phyloP scores from a whole-genome alignment of 2,888 invertebrate species.

The Lycophotia porphyrea region DNA sequence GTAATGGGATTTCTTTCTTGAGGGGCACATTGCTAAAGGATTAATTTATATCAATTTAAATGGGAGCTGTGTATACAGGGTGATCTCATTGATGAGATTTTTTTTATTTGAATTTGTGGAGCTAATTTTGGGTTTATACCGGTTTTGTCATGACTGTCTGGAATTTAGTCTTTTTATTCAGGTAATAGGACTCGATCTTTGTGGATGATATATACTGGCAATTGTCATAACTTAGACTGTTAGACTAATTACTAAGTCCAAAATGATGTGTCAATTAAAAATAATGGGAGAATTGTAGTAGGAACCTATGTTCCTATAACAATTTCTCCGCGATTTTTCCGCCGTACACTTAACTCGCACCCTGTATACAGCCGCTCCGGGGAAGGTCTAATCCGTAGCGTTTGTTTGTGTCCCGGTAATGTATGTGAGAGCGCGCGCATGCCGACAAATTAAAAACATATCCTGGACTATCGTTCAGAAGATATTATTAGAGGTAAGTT shows the following conservation, averaged over 20 bases:
- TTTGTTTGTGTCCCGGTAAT: conserved; percentile 84
- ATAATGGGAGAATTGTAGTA: not conserved
- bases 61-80: conserved; percentile 79
- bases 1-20: conserved; percentile 90
- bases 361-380: conserved; percentile 73
- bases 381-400: conserved; percentile 81
- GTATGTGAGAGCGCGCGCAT: conserved; percentile 86
- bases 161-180: too few relatives aligned
- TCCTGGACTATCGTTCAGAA: conserved; percentile 33
- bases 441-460: conserved; percentile 82
- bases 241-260: too few relatives aligned
- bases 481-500: conserved; percentile 30
- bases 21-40: conserved; percentile 88
- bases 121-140: not conserved
- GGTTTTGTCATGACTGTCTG: conserved; percentile 13
- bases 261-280: not conserved
- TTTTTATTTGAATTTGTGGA: conserved; percentile 8
- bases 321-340: not conserved
- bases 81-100: conserved; percentile 63
- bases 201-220: not conserved
- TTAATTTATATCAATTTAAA: conserved; percentile 91
- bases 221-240: too few relatives aligned
- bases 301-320: not conserved
- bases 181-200: not conserved
- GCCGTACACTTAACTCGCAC: conserved; percentile 56